Evolutionary conservation across 2,888 invertebrate genomes (phyloP), one percentile per base, ranked within the genome.

Genomic region (Cepaea hortensis): DNA sequence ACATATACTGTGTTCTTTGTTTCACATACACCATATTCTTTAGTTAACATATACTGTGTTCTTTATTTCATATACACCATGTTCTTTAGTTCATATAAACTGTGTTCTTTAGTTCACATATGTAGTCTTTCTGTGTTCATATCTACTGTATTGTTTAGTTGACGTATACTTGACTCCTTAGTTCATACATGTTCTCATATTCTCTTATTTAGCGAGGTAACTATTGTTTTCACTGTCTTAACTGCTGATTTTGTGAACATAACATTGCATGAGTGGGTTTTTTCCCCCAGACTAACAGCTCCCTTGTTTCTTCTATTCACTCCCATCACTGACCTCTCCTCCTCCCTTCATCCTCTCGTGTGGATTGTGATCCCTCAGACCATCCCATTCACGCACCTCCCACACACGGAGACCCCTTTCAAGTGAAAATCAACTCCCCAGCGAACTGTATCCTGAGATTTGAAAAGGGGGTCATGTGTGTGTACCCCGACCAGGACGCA

Each of bases 381-480:
- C 98, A 98, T 95, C 97, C 98, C 23, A 97, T 98, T 88, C 97
- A 98, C 95, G 72, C 87, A 23, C 98, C 98, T 0, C 96, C 96
- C 87, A 96, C 88, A 11, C 91, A 91, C 65, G 94, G 93, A 4
- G 94, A 98, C 93, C 98, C 98, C 0, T 99, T 98, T 97, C 96
- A 97, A 90, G 95, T 96, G 85, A 96, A 96, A 35, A 96, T 96
- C 93, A 96, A 96, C 0, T 96, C 96, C 0, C 95, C 96, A 85
- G 96, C 96, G 90, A 96, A 96, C 75, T 98, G 97, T 95, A 95
- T 95, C 79, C 96, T 98, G 89, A 96, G 96, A 89, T 95, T 97
- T 3, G 96, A 96, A 72, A 95, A 96, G 81, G 99, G 99, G 0
- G 97, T 98, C 9, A 97, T 97, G 94, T 95, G 95, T 93, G 95